Percentiles rank a stretch among this genome's conserved stretches.
Evolutionary conservation across 30 jellyfish, hydroid and myxozoan genomes (phyloP).

Genomic region (Aurelia sp.): DNA sequence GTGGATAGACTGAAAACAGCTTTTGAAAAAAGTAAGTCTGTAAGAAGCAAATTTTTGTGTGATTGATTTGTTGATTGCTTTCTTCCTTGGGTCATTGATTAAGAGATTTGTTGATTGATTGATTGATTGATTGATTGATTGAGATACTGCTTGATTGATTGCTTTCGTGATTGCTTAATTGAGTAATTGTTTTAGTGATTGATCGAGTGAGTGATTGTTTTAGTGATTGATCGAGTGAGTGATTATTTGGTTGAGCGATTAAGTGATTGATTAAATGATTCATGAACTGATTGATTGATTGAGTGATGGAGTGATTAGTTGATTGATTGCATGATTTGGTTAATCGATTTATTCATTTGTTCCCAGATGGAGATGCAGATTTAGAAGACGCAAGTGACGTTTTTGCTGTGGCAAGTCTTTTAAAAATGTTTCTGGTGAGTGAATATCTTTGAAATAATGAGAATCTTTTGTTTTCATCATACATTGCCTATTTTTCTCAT

Average conservation of each 20-base stretch:
- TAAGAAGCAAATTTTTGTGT: too few species aligned
- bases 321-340: not conserved
- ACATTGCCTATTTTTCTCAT: too few species aligned
- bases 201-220: too few species aligned
- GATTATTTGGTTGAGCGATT: not conserved
- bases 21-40: constrained; percentile 76
- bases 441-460: not conserved
- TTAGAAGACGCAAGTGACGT: constrained; percentile 87
- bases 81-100: too few species aligned
- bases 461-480: not conserved
- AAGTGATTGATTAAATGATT: not conserved
- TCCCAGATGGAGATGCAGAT: constrained; percentile 95
- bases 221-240: too few species aligned
- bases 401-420: constrained; percentile 93
- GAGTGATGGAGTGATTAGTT: not conserved
- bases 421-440: constrained; percentile 83
- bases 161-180: not conserved
- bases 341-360: not conserved
- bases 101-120: too few species aligned
- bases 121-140: too few species aligned
- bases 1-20: constrained; percentile 87
- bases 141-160: not conserved
- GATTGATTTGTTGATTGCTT: too few species aligned
- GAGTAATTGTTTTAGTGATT: not conserved
- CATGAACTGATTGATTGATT: not conserved